phyloP scores from a whole-genome alignment of 2,113 vertebrate species.

The Cryptotis parvus region DNA sequence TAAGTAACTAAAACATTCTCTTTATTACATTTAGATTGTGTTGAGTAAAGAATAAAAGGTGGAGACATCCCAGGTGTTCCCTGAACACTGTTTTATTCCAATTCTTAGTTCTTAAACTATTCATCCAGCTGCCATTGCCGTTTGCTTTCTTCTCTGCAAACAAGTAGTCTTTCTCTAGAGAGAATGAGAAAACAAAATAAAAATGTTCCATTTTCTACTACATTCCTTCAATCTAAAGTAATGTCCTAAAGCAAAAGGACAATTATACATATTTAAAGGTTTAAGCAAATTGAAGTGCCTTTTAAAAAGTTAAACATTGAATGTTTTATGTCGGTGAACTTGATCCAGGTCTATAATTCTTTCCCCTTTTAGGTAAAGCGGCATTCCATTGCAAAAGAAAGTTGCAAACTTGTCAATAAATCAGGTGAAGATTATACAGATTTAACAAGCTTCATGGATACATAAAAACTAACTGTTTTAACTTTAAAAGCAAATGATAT shows the following conservation, averaged over 20 bases:
- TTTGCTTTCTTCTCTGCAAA: not conserved
- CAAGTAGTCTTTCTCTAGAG: not conserved
- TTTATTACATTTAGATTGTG: not conserved
- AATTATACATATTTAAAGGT: not conserved
- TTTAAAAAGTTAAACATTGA: not conserved
- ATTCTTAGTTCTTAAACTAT: not conserved
- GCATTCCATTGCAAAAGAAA: not conserved
- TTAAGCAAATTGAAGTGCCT: not conserved
- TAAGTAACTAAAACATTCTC: too few relatives aligned
- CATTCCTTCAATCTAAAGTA: not conserved
- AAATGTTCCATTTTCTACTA: not conserved
- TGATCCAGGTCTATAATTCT: conserved; percentile 21
- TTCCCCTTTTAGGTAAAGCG: not conserved
- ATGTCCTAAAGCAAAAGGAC: not conserved
- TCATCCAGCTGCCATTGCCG: not conserved
- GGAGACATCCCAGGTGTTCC: not conserved
- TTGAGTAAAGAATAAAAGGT: not conserved
- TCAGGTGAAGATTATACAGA: not conserved
- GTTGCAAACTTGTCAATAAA: conserved; percentile 3
- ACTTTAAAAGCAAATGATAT: conserved; percentile 12
- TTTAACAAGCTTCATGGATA: not conserved
- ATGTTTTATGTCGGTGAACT: not conserved
- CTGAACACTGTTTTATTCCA: not conserved
- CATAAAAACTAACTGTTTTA: not conserved
- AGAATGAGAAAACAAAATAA: not conserved